Conservation (phyloP, 2,797 vertebrate genomes). For the Enteromius paludinosus region DNA sequence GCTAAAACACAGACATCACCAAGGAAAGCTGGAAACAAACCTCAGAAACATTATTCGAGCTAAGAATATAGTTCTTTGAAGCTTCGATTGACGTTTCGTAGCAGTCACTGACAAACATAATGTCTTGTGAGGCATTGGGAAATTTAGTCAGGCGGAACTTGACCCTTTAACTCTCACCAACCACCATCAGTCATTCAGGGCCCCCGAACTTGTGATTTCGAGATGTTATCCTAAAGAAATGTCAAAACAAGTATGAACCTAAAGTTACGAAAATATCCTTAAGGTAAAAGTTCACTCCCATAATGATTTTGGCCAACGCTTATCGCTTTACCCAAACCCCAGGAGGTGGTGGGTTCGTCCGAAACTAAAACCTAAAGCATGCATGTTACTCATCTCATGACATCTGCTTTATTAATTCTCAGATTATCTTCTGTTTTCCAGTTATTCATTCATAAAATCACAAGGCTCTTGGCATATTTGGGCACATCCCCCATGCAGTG, state of each 20-base stretch:
- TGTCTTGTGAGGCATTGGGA: constrained; percentile 12
- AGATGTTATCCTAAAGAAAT: constrained; percentile 46
- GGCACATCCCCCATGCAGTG: constrained; percentile 4
- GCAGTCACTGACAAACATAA: constrained; percentile 12
- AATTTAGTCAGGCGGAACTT: constrained; percentile 35
- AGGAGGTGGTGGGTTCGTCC: not conserved
- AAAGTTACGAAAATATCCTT: constrained; percentile 18
- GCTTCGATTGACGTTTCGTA: not conserved
- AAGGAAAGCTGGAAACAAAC: constrained; percentile 5
- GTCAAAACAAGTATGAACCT: constrained; percentile 51
- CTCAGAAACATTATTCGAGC: not conserved
- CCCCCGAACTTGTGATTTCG: constrained; percentile 36
- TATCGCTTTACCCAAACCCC: constrained; percentile 11
- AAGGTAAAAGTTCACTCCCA: constrained; percentile 43
- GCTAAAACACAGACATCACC: not conserved
- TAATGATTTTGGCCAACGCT: constrained; percentile 27
- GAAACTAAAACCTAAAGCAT: not conserved
- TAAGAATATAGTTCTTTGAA: not conserved
- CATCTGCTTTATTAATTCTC: constrained; percentile 34
- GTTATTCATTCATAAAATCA: constrained; percentile 32
- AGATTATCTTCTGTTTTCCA: constrained; percentile 27
- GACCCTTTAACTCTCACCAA: constrained; percentile 16
- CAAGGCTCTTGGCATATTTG: constrained; percentile 8
- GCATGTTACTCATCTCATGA: constrained; percentile 1
- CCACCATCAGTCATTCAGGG: constrained; percentile 25